Evolutionary conservation across 2,113 vertebrate species (phyloP), one percentile per base, ranked within the genome.

Genomic region (Dasyurus viverrinus): DNA sequence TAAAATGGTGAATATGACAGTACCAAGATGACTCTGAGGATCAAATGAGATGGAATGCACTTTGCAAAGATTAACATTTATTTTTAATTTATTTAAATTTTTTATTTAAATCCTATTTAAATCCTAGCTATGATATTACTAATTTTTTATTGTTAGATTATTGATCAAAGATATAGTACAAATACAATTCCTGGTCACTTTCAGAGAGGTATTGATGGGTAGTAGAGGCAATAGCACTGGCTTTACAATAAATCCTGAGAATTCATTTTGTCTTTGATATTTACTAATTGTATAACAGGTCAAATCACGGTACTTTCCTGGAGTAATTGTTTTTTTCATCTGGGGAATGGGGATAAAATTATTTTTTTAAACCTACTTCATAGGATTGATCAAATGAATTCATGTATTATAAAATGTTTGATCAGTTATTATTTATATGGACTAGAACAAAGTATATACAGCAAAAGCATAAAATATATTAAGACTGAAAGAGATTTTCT

Each of bases 401-500:
- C 16, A 84, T 8, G 16, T 23, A 42, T 19, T 19, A 42, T 23
- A 42, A 84, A 84, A 76, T 76, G 36, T 19, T 84, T 84, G 19
- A 3, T 42, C n/a, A 84, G 6, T 84, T 42, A 76, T 76, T n/a
- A 42, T 42, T 42, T 84, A 84, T 84, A 42, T 84, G 68, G n/a
- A 84, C 6, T 84, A 84, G 36, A 84, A 84, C 36, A n/a, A 1
- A 84, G 19, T 3, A 23, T 46, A 90, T 52, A 54, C 54, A 25
- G 55, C 47, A 54, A 90, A 57, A 42, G 7, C 60, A 36, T 93
- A 94, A 96, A 92, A 60, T 68, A 92, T 68, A 90, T 16, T 89
- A 53, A 89, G 89, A 68, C 89, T 89, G 96, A 90, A 57, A 90
- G 94, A 68, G 27, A 9, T 48, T 89, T 54, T 96, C 93, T 12